These are phyloP conservation scores for Xanthia icteritia DNA, from an alignment of 2,888 invertebrate genomes.

Conservation along the genomic window DNA sequence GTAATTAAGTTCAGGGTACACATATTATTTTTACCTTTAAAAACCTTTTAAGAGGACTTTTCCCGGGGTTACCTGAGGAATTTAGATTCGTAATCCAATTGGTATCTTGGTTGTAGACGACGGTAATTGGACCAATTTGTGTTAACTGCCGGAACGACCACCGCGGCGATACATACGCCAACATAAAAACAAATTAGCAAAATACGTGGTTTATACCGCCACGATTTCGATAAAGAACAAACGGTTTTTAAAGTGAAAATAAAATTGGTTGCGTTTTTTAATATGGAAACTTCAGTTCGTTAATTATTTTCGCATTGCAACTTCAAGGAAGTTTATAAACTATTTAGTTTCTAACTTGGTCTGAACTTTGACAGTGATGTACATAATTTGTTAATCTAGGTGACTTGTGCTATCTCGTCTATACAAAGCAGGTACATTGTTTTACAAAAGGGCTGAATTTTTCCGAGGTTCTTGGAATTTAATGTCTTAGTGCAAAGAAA, in stretches of 20 bases:
- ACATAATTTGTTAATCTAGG: conserved; percentile 1
- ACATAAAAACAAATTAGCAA: conserved; percentile 67
- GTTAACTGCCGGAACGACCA: conserved; percentile 78
- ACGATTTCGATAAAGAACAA: conserved; percentile 55
- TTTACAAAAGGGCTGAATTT: background rate
- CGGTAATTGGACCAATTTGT: conserved; percentile 82
- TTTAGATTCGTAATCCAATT: conserved; percentile 81
- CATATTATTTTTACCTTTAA: conserved; percentile 42
- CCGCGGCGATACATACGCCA: conserved; percentile 68
- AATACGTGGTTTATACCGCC: conserved; percentile 56
- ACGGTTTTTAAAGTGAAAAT: conserved; percentile 44
- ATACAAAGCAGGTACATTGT: background rate
- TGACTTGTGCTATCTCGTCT: background rate
- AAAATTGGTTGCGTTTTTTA: conserved; percentile 46
- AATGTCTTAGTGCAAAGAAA: background rate
- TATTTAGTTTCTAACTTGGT: conserved; percentile 30
- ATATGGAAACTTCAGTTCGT: conserved; percentile 22
- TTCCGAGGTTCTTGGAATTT: background rate
- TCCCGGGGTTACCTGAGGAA: conserved; percentile 66
- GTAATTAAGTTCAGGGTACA: conserved; percentile 57
- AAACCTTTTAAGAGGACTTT: conserved; percentile 64
- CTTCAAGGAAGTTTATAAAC: conserved; percentile 26
- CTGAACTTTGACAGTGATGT: conserved; percentile 28
- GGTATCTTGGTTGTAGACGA: conserved; percentile 75
- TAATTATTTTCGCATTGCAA: conserved; percentile 50